Conservation (phyloP, 2,888 invertebrate genomes). For the Priocnemis perturbator region DNA sequence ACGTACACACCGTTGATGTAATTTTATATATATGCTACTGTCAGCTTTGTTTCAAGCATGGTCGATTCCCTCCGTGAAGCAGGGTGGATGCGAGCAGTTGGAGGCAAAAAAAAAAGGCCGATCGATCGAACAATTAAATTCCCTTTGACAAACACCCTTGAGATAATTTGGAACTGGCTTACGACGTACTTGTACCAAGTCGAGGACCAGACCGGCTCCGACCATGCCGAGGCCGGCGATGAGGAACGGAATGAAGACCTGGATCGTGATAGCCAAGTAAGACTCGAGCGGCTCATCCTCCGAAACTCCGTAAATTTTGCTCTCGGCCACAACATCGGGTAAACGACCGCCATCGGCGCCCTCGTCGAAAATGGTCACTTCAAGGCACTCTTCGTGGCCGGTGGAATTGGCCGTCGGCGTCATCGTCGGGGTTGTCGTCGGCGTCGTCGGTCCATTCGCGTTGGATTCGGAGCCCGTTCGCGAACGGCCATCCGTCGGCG, state of each 20-base stretch:
- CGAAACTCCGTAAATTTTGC: conserved; percentile 71
- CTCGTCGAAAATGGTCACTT: conserved; percentile 66
- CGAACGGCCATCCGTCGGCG: conserved; percentile 68
- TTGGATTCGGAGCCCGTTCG: conserved; percentile 69
- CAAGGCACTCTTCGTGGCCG: conserved; percentile 57
- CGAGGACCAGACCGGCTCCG: conserved; percentile 85
- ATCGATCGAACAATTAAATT: not conserved
- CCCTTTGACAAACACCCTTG: no score
- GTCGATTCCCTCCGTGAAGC: no score
- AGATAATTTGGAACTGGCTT: no score
- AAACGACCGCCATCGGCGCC: conserved; percentile 75
- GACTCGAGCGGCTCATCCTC: conserved; percentile 77
- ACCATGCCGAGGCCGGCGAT: conserved; percentile 89
- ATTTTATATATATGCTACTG: no score
- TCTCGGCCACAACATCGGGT: conserved; percentile 78
- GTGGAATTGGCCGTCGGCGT: conserved; percentile 24
- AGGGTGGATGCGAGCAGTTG: not conserved
- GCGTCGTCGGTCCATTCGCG: conserved; percentile 33
- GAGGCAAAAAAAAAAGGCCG: not conserved
- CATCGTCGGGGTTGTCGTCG: conserved; percentile 25
- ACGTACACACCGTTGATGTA: no score
- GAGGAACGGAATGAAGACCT: conserved; percentile 84
- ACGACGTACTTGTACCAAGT: conserved; percentile 81
- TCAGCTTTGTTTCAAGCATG: no score
- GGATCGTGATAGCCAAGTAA: conserved; percentile 79